Evolutionary conservation across 2,888 invertebrate species (phyloP), one percentile per base, ranked within the genome.

Genomic region (Perithous albicinctus): DNA sequence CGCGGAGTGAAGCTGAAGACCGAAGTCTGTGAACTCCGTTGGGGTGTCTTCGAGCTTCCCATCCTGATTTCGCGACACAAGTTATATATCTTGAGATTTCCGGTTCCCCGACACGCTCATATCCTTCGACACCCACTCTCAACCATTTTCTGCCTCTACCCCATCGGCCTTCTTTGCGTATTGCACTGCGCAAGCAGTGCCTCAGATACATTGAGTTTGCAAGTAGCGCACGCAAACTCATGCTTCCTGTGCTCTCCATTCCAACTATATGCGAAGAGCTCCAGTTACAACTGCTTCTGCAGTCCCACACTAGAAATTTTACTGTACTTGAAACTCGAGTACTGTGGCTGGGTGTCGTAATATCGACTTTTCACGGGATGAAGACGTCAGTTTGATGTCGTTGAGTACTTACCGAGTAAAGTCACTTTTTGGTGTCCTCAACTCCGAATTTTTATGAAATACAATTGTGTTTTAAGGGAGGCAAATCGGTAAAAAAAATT

Each of bases 221-320:
- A 70, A 15, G 56, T 43, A 59, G 12, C 41, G 15, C 38, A 56
- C 26, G 56, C 43, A 56, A 29, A 15, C 41, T n/a, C 56, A 29
- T 29, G 56, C 56, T 56, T 56, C 41, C 56, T 48, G 51, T 23
- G 54, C 4, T n/a, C 38, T 54, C 69, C 12, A 18, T 8, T 41
- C 54, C 23, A 38, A 15, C n/a, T 35, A 38, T 23, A 7, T 20
- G 69, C 51, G 32, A n/a, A n/a, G n/a, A 35, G 35, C 23, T 51
- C 54, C 54, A 2, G 23, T 69, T 54, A 69, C 69, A 10, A 51
- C 54, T 38, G n/a, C 51, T 35, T 51, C 51, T 26, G 69, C 69
- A 67, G 51, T 41, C 18, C 15, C 5, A 26, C 3, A 26, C 38
- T 69, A 23, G 32, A 7, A 54, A 54, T 54, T 32, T 38, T 29